Evolutionary conservation across 2,113 vertebrate species (phyloP), one percentile per base, ranked within the genome.

Genomic region (Hucho hucho): DNA sequence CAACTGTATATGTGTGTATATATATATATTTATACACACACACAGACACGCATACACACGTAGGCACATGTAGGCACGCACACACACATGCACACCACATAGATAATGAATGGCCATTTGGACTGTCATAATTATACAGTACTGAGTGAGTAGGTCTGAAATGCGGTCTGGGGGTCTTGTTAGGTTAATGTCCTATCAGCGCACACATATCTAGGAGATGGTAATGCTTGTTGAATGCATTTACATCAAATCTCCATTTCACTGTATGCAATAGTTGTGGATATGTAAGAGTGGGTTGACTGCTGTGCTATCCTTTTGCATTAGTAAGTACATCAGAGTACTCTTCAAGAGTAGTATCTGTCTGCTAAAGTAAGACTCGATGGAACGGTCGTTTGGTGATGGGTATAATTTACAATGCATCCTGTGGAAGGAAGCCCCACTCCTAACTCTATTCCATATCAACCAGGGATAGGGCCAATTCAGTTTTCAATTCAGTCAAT

Each of bases 171-270:
- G 24, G 43, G 75, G 69, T 29, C 46, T 26, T 61, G 63, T 24
- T 25, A 74, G 70, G 70, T 76, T 76, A 74, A 74, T 43, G 74
- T 76, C 49, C 71, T 64, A 47, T 64, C 53, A 58, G 73, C 46
- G 70, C 16, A 9, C 56, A 70, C 63, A 53, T 75, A 26, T 47
- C 16, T n/a, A 65, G 58, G 22, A 20, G 5, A 14, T 46, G 56
- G 63, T 43, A 43, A 67, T 58, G 46, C 9, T 24, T 18, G 22
- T 29, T 66, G 26, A 75, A 64, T 63, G 29, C 71, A 58, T 73
- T 79, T 75, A 25, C 78, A 79, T 65, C 64, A 78, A 64, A 73
- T 72, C 49, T 53, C 49, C 12, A 16, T 53, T 53, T 53, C 46
- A 32, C 28, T 43, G 28, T 20, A n/a, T 53, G 49, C 16, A 1